These are phyloP conservation scores for Thryonomys swinderianus DNA, from an alignment of 2,113 vertebrate genomes.

Conservation along the genomic window DNA sequence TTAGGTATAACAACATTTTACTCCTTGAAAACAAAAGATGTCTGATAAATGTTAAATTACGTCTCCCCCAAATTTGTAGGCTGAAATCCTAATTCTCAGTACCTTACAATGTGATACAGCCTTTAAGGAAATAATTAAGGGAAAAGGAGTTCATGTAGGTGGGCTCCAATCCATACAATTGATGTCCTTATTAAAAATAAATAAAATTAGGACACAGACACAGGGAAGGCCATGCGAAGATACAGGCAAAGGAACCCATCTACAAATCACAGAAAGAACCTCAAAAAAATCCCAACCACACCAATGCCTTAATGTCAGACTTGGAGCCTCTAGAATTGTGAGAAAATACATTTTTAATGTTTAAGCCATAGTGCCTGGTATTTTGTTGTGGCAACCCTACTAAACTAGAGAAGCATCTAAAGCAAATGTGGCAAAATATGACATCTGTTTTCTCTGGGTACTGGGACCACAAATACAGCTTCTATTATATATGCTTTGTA, in stretches of 20 bases:
- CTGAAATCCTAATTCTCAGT: neutral
- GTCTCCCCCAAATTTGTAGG: neutral
- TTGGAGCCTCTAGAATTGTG: neutral
- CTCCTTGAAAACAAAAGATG: neutral
- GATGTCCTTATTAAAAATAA: neutral
- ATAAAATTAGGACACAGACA: neutral
- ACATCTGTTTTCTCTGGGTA: neutral
- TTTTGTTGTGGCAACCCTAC: neutral
- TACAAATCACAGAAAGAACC: neutral
- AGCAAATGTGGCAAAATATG: neutral
- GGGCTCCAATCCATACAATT: too few relatives aligned
- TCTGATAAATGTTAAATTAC: neutral
- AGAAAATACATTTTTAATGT: neutral
- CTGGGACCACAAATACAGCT: neutral
- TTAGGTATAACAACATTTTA: neutral
- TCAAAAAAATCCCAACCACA: neutral
- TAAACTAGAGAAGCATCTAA: neutral
- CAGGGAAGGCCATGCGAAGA: neutral
- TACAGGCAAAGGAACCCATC: neutral
- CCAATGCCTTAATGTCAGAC: neutral
- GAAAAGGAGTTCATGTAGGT: neutral
- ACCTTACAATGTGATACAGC: neutral
- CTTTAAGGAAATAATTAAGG: neutral
- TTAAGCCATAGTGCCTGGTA: neutral
- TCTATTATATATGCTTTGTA: neutral